phyloP scores from a whole-genome alignment of 2,113 vertebrate genomes.

The Elephas maximus region DNA sequence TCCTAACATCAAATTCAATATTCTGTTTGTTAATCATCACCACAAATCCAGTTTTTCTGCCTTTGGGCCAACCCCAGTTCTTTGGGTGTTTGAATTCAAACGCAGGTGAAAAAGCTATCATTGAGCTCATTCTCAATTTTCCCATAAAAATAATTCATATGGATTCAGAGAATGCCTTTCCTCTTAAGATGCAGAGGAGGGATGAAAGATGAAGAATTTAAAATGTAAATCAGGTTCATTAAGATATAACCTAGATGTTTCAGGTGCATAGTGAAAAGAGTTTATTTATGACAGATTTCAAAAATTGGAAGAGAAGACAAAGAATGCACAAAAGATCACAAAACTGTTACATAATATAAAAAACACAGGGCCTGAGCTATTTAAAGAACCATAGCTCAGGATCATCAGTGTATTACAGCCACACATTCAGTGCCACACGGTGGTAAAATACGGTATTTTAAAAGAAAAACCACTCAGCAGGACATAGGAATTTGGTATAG shows the following conservation, averaged over 20 bases:
- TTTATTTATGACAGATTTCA: slow-evolving; percentile 88
- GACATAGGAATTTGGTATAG: slow-evolving; percentile 37
- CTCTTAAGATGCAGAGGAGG: not conserved
- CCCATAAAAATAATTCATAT: not conserved
- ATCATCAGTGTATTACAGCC: slow-evolving; percentile 73
- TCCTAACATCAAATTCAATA: not conserved
- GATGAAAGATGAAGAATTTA: slow-evolving; percentile 16
- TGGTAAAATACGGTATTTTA: slow-evolving; percentile 74
- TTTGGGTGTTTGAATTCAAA: slow-evolving; percentile 30
- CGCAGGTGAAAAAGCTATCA: not conserved
- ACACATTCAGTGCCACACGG: slow-evolving; percentile 74
- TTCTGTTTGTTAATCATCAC: not conserved
- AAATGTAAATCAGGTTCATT: not conserved
- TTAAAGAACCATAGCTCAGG: slow-evolving; percentile 78
- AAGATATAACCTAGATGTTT: slow-evolving; percentile 63
- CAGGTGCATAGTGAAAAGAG: slow-evolving; percentile 88
- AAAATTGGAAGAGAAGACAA: slow-evolving; percentile 78
- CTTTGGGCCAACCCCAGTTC: not conserved
- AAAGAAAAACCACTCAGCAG: slow-evolving; percentile 73
- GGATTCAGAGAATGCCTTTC: not conserved
- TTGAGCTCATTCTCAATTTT: slow-evolving; percentile 32
- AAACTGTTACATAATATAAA: slow-evolving; percentile 87
- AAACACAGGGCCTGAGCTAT: slow-evolving; percentile 80
- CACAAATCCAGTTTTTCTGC: slow-evolving; percentile 21
- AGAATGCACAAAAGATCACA: slow-evolving; percentile 85